Base-by-base conservation (phyloP, 2,113 vertebrate genomes). In the Thunnus thynnus region DNA sequence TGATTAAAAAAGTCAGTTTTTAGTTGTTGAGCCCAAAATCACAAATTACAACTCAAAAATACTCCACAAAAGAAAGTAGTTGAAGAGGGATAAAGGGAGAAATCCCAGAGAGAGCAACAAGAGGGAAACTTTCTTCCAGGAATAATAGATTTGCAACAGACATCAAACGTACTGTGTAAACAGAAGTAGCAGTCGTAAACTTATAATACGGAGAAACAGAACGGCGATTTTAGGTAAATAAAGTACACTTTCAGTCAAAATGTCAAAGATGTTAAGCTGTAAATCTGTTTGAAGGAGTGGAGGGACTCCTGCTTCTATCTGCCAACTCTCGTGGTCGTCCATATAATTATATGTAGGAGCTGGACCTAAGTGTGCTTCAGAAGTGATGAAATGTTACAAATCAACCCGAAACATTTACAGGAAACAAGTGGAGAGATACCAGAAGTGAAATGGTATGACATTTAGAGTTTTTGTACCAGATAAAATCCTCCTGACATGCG, bases 371-470 rank as follows among this genome's bases (percentile, higher is more conserved):
- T 9, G 7, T 41, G 6, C 36, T 41, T 41, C 7, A 10, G 8
- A 41, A 41, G 36, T 41, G 7, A 41, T 9, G 36, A 41, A 41
- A 41, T 6, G 36, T 41, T 8, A 30, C 1, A 41, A 27, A 62
- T 51, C 27, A 65, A 13, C 5, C 3, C 3, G 10, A 14, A 8
- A 50, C 47, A 66, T 20, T 22, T 18, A 65, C 32, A 30, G 46
- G 17, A 55, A 67, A 56, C 25, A 13, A 3, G 11, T 22, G 9
- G 36, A 18, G 30, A 61, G 41, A 50, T 5, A 13, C 22, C 13
- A 41, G n/a, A 65, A 32, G 20, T 63, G 25, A 44, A 69, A 60
- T 62, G 36, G 16, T 10, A 14, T 69, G 22, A 68, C 44, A n/a
- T 27, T 30, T 32, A 48, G 46, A 22, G 6, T 55, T 16, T 62